Percentiles rank a stretch among this genome's conserved stretches.
phyloP scores from a whole-genome alignment of 2,113 vertebrate genomes.

The Saccopteryx bilineata region DNA sequence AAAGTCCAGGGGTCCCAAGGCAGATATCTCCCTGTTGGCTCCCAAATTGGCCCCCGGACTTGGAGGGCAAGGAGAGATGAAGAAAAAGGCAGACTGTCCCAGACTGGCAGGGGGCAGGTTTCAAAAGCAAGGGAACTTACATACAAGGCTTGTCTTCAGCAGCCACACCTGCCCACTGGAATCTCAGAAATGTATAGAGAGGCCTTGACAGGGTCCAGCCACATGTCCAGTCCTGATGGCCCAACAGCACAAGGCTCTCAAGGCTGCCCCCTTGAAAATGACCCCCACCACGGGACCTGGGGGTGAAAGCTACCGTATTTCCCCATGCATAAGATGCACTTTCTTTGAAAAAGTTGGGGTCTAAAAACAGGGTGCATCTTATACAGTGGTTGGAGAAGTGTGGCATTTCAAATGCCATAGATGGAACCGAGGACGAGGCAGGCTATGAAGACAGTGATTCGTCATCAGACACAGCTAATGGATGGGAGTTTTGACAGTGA shows the following conservation, averaged over 20 bases:
- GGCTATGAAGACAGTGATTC: too few relatives aligned
- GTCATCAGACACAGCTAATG: too few relatives aligned
- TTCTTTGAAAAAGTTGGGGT: too few relatives aligned
- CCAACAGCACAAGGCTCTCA: not conserved
- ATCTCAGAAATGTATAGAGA: not conserved
- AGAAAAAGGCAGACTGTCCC: not conserved
- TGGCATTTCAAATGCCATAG: too few relatives aligned
- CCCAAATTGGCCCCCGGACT: not conserved
- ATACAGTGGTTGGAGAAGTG: too few relatives aligned
- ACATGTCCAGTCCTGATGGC: accelerated
- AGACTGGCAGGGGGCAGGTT: not conserved
- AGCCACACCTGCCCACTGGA: not conserved
- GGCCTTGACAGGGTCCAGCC: not conserved
- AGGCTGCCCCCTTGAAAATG: not conserved
- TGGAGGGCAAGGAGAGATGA: not conserved
- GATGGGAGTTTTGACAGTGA: too few relatives aligned
- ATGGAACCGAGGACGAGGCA: too few relatives aligned
- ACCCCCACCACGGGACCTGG: not conserved
- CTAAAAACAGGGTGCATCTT: too few relatives aligned
- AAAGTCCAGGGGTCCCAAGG: not conserved
- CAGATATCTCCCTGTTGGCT: not conserved
- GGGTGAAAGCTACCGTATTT: not conserved
- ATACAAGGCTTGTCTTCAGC: not conserved
- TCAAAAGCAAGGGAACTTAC: not conserved
- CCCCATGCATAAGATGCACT: too few relatives aligned